Conservation (phyloP, 2,113 vertebrate genomes). For the Recurvirostra avosetta region DNA sequence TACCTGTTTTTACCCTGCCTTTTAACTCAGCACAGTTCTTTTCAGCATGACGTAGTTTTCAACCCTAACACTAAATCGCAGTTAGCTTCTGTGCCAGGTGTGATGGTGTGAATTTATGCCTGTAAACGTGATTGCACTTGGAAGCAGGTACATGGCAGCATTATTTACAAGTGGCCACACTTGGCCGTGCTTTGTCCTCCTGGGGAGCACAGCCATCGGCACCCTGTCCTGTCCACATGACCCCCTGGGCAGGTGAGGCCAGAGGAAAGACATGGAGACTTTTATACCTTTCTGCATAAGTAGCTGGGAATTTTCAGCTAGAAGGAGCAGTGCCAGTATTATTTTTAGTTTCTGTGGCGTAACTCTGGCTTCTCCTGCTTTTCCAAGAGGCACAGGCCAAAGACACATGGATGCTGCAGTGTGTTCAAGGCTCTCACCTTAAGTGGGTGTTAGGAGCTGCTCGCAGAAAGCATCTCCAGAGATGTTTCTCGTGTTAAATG, state of each 20-base stretch:
- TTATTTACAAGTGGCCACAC: not conserved
- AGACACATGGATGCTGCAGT: not conserved
- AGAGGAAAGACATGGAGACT: not conserved
- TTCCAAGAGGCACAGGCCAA: not conserved
- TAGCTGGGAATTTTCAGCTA: not conserved
- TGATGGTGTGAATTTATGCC: not conserved
- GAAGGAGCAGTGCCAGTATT: not conserved
- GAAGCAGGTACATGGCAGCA: rapidly evolving
- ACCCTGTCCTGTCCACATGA: not conserved
- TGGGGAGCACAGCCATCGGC: not conserved
- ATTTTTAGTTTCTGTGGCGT: not conserved
- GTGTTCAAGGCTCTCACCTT: not conserved
- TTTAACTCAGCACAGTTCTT: not conserved
- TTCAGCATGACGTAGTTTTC: not conserved
- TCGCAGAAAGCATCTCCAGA: not conserved
- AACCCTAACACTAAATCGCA: rapidly evolving
- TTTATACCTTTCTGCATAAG: not conserved
- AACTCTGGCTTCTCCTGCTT: not conserved
- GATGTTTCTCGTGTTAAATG: not conserved
- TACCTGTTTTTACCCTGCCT: not conserved
- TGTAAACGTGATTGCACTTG: not conserved
- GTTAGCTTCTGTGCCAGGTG: not conserved
- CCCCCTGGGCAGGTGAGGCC: rapidly evolving
- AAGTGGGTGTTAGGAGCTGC: not conserved
- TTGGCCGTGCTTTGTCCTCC: not conserved